phyloP scores from a whole-genome alignment of 2,888 invertebrate species.

The Argyresthia goedartella region DNA sequence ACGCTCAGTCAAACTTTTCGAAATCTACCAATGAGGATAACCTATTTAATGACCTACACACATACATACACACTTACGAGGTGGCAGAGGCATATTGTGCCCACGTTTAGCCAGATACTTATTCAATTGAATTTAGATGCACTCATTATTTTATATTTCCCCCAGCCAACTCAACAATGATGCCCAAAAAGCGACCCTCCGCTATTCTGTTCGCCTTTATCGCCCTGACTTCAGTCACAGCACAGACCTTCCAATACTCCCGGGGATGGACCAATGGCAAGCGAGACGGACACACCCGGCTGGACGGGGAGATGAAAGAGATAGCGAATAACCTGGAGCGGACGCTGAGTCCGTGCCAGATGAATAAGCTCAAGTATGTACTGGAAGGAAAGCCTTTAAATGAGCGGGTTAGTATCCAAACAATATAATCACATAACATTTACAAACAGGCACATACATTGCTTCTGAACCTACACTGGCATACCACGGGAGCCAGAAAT shows the following conservation, averaged over 20 bases:
- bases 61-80: no score
- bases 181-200: conserved; percentile 22
- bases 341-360: conserved; percentile 56
- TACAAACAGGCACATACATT: no score
- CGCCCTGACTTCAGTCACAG: conserved; percentile 52
- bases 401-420: conserved; percentile 39
- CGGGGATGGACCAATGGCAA: conserved; percentile 84
- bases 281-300: conserved; percentile 17
- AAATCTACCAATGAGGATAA: no score
- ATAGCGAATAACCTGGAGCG: conserved; percentile 33
- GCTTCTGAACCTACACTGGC: no score
- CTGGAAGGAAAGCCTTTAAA: conserved; percentile 59
- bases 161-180: conserved; percentile 23
- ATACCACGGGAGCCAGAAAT: not conserved
- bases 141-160: no score
- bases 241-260: conserved; percentile 84
- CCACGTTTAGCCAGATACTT: no score
- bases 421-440: not conserved
- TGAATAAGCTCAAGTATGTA: conserved; percentile 60
- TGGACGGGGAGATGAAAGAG: conserved; percentile 24
- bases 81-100: no score
- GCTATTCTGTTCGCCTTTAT: conserved; percentile 46
- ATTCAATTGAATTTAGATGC: no score
- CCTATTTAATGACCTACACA: no score
- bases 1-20: no score